These are phyloP conservation scores for Andrena hattorfiana DNA, from an alignment of 2,888 invertebrate species.

Conservation along the genomic window DNA sequence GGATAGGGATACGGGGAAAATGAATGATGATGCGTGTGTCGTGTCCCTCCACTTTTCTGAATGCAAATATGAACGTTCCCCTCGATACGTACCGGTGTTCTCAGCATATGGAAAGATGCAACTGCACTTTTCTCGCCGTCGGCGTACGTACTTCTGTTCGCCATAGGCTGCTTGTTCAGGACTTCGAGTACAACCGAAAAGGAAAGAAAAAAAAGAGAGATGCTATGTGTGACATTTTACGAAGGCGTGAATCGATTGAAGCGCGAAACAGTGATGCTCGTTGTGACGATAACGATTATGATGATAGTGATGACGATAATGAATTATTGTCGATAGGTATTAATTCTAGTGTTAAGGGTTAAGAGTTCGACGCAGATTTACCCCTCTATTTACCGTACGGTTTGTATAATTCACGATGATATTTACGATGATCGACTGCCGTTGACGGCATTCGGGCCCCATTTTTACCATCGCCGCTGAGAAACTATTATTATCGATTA, in stretches of 20 bases:
- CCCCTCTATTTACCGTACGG: neutral
- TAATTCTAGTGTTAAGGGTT: slow-evolving; percentile 52
- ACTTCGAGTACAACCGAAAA: neutral
- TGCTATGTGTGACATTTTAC: neutral
- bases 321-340: slow-evolving; percentile 21
- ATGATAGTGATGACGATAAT: slow-evolving; percentile 7
- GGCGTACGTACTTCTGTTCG: slow-evolving; percentile 13
- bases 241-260: slow-evolving; percentile 3
- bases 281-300: slow-evolving; percentile 12
- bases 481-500: slow-evolving; percentile 39
- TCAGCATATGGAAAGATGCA: neutral
- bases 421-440: slow-evolving; percentile 31
- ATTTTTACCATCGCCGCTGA: slow-evolving; percentile 48
- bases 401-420: slow-evolving; percentile 25
- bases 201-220: neutral
- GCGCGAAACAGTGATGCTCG: slow-evolving; percentile 20
- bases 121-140: slow-evolving; percentile 1
- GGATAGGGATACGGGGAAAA: neutral
- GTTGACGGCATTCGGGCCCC: slow-evolving; percentile 49
- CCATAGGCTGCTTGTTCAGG: neutral
- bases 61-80: neutral
- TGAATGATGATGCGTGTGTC: neutral
- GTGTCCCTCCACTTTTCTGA: neutral
- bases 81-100: neutral
- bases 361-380: slow-evolving; percentile 7